A percentile compares a stretch with the other conserved stretches of the same genome.
These are phyloP conservation scores for Otus sunia DNA, from an alignment of 2,113 vertebrate genomes.

Conservation along the genomic window DNA sequence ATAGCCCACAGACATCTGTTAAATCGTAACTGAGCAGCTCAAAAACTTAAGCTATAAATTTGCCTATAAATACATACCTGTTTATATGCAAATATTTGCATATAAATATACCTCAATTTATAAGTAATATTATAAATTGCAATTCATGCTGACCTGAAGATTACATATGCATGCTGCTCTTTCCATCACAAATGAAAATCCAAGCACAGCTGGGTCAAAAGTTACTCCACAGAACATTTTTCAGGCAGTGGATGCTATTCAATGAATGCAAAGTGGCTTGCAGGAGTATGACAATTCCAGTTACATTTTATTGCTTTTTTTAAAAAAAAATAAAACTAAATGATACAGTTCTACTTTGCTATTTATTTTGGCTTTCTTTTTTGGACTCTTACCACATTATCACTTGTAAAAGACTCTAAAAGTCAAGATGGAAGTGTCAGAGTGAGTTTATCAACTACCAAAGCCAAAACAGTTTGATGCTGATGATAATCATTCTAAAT, in stretches of 20 bases:
- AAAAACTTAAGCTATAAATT: background rate
- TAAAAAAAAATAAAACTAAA: background rate
- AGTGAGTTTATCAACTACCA: background rate
- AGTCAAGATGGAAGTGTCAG: background rate
- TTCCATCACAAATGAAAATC: background rate
- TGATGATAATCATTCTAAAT: background rate
- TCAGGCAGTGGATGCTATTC: background rate
- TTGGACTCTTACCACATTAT: background rate
- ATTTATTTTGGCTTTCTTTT: background rate
- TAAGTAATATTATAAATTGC: background rate
- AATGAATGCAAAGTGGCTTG: background rate
- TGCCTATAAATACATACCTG: background rate
- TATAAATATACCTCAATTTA: background rate
- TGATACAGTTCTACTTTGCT: background rate
- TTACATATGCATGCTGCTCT: background rate
- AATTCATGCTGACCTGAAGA: background rate
- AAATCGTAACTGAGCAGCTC: background rate
- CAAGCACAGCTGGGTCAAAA: slow-evolving; percentile 17
- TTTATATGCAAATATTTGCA: background rate
- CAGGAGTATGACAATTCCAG: background rate
- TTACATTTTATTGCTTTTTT: background rate
- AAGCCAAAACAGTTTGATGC: background rate
- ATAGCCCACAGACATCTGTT: background rate
- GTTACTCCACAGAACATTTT: background rate
- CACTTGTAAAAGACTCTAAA: background rate